phyloP scores from a whole-genome alignment of 37 sponge, comb jelly and placozoan genomes.

The Hormiphora californensis region DNA sequence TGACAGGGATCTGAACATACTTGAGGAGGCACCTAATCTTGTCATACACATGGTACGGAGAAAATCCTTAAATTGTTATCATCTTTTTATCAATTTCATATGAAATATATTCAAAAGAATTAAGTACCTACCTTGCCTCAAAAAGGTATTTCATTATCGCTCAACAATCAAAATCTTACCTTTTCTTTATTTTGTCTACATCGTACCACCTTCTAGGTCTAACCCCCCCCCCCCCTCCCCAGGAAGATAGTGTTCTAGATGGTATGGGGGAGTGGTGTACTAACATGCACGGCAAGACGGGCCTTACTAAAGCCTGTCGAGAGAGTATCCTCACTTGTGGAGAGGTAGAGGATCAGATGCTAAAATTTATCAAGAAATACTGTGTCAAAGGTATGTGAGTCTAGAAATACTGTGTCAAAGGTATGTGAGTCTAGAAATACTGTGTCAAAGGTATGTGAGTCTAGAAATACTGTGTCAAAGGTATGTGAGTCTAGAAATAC shows the following conservation, averaged over 20 bases:
- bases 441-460: no score
- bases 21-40: conserved; percentile 73
- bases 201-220: background rate
- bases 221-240: background rate
- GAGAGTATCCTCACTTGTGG: conserved; percentile 20
- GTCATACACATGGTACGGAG: conserved; percentile 72
- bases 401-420: no score
- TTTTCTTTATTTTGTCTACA: background rate
- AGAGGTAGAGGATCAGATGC: conserved; percentile 33
- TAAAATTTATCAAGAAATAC: conserved; percentile 6
- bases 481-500: no score
- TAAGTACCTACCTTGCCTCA: background rate
- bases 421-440: no score
- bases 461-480: no score
- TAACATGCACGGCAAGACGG: conserved; percentile 71
- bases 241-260: conserved; percentile 61
- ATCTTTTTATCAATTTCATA: no score
- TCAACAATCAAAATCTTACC: background rate
- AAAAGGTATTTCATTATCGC: background rate
- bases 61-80: no score
- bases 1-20: conserved; percentile 68
- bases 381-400: conserved; percentile 51
- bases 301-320: conserved; percentile 17
- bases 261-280: conserved; percentile 74
- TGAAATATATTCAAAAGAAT: no score